Evolutionary conservation across 1,140 invertebrate genomes (phyloP).

Genomic region (Rhopalosiphum maidis): DNA sequence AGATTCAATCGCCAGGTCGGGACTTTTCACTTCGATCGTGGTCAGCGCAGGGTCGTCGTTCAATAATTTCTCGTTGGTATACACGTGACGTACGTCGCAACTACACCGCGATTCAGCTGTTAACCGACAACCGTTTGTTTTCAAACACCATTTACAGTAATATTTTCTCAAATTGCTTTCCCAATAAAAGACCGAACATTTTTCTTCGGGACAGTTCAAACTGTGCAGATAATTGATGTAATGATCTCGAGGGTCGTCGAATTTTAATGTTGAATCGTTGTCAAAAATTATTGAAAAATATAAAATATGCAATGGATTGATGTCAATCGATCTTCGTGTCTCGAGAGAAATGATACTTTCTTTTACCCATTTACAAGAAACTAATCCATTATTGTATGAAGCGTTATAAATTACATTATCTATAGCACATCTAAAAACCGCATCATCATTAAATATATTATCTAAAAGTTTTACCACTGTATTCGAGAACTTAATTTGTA

Average conservation of each 20-base stretch:
- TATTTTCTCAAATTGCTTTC: neutral
- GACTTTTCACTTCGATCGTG: neutral
- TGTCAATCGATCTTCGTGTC: neutral
- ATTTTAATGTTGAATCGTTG: neutral
- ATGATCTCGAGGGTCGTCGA: neutral
- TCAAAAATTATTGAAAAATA: neutral
- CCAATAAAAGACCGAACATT: neutral
- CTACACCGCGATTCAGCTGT: neutral
- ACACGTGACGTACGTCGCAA: neutral
- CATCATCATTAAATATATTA: neutral
- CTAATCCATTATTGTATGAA: neutral
- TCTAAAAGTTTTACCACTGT: neutral
- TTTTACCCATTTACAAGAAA: neutral
- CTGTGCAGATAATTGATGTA: neutral
- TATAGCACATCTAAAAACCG: neutral
- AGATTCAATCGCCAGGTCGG: neutral
- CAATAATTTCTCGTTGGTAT: neutral
- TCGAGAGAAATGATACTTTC: neutral
- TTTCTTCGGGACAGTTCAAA: neutral
- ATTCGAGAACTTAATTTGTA: neutral
- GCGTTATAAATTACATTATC: neutral
- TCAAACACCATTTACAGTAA: conserved; percentile 8
- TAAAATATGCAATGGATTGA: neutral
- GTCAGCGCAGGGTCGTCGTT: accelerated
- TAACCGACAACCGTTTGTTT: neutral